phyloP scores from a whole-genome alignment of 2,888 invertebrate species.

The Trimorus sp. region DNA sequence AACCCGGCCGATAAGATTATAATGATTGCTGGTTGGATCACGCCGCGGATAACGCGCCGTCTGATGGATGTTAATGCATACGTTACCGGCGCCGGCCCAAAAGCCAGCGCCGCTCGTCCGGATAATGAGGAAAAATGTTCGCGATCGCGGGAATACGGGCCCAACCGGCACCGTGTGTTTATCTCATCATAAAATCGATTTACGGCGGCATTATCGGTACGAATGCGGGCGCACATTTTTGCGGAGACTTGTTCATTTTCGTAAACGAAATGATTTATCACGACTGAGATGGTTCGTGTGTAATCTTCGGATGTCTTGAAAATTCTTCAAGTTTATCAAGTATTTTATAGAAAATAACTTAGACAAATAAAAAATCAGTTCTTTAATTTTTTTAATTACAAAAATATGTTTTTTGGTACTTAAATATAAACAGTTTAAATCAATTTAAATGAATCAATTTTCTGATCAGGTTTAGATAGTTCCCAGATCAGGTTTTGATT shows the following conservation, averaged over 20 bases:
- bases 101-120: conserved; percentile 11
- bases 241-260: conserved; percentile 18
- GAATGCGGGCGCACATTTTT: conserved; percentile 46
- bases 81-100: conserved; percentile 30
- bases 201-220: conserved; percentile 43
- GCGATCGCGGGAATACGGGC: conserved; percentile 33
- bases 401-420: no score
- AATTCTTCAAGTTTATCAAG: no score
- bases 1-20: conserved; percentile 48
- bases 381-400: no score
- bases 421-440: no score
- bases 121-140: conserved; percentile 39
- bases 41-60: conserved; percentile 23
- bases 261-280: conserved; percentile 1
- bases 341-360: no score
- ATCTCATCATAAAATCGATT: conserved; percentile 53
- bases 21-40: conserved; percentile 31
- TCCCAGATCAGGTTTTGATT: no score
- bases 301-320: no score
- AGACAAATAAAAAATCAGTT: no score
- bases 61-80: conserved; percentile 47
- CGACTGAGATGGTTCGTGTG: no score
- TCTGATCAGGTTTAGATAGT: no score
- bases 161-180: conserved; percentile 18
- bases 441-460: no score